phyloP scores from a whole-genome alignment of 2,888 invertebrate species.

The Eulithis prunata region DNA sequence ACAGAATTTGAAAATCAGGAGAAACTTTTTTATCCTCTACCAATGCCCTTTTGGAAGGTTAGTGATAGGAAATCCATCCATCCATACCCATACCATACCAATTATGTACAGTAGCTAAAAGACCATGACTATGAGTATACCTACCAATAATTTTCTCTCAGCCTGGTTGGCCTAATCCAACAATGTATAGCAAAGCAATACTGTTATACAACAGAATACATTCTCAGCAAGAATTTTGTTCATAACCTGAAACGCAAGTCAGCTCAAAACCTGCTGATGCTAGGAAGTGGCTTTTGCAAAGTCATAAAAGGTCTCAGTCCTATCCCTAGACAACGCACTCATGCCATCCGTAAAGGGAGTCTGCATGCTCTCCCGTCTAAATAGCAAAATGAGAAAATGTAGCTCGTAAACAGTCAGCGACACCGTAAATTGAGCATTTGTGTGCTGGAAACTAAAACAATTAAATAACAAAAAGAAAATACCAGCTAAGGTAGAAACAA shows the following conservation, averaged over 20 bases:
- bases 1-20: too few species aligned
- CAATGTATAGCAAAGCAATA: too few species aligned
- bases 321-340: constrained; percentile 62
- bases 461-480: background rate
- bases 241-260: constrained; percentile 34
- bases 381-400: constrained; percentile 44
- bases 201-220: too few species aligned
- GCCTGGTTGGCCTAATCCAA: too few species aligned
- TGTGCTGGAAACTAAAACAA: constrained; percentile 18
- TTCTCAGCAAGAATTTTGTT: background rate
- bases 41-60: too few species aligned
- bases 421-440: constrained; percentile 58
- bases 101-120: too few species aligned
- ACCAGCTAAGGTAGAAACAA: background rate
- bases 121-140: too few species aligned
- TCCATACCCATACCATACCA: too few species aligned
- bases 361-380: constrained; percentile 46
- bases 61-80: too few species aligned
- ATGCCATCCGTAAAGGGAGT: constrained; percentile 62
- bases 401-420: constrained; percentile 49
- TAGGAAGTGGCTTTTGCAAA: constrained; percentile 49
- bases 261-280: constrained; percentile 44
- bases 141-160: too few species aligned
- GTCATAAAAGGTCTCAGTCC: constrained; percentile 47
- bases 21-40: too few species aligned